A percentile compares a stretch with the other conserved stretches of the same genome.
Conservation (phyloP, 2,797 vertebrate species). For the Margarornis squamiger region DNA sequence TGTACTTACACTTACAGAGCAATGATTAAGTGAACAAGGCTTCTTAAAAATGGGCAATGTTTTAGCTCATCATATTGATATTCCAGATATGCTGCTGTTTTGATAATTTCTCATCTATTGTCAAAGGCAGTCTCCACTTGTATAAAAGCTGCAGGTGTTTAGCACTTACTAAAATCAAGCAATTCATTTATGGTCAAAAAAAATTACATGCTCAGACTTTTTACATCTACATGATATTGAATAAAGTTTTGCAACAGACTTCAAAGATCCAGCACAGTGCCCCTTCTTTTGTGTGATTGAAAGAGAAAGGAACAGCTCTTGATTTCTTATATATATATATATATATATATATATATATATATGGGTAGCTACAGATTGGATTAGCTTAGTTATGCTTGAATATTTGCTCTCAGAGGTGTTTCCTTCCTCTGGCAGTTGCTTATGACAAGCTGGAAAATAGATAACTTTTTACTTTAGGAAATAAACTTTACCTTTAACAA, state of each 20-base stretch:
- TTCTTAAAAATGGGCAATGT: neutral
- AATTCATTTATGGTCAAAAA: neutral
- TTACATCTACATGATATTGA: neutral
- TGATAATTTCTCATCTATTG: neutral
- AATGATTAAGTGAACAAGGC: neutral
- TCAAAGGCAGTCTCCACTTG: neutral
- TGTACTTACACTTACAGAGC: neutral
- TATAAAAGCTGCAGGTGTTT: constrained; percentile 20
- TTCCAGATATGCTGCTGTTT: neutral
- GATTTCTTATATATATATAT: neutral
- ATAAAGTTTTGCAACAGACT: neutral
- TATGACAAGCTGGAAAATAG: neutral
- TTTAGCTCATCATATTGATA: neutral
- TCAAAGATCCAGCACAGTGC: neutral
- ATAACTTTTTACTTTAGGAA: neutral
- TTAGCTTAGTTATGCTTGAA: neutral
- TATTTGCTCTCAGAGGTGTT: neutral
- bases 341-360: neutral
- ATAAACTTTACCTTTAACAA: neutral
- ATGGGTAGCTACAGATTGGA: neutral
- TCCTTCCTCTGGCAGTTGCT: neutral
- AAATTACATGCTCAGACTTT: neutral
- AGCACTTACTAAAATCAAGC: neutral
- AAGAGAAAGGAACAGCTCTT: neutral
- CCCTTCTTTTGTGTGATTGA: neutral